Conservation (phyloP, 2,888 invertebrate species). For the Scaeva pyrastri region DNA sequence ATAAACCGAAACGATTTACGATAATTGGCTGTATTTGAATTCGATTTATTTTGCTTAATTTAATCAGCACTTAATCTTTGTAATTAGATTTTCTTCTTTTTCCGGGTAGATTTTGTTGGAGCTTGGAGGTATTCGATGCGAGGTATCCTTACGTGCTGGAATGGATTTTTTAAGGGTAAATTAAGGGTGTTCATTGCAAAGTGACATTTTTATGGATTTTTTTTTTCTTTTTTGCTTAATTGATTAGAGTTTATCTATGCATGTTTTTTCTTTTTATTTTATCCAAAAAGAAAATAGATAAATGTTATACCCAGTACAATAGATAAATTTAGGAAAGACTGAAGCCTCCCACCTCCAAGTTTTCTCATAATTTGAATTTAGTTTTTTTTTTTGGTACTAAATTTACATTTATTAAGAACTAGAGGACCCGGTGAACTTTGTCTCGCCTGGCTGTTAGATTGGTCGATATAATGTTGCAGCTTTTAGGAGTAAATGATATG, state of each 20-base stretch:
- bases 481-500: too few species aligned
- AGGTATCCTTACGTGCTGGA: background rate
- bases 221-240: background rate
- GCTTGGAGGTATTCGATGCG: background rate
- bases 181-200: background rate
- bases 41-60: slow-evolving; percentile 45
- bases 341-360: too few species aligned
- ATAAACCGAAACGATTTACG: slow-evolving; percentile 28
- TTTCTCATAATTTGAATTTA: too few species aligned
- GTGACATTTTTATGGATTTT: background rate
- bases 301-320: too few species aligned
- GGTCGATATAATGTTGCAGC: too few species aligned
- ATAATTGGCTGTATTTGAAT: slow-evolving; percentile 49
- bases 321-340: too few species aligned
- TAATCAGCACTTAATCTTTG: slow-evolving; percentile 37
- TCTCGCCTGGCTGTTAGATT: too few species aligned
- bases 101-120: slow-evolving; percentile 10
- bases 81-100: slow-evolving; percentile 29
- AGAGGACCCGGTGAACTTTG: too few species aligned
- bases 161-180: background rate
- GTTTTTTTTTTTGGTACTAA: too few species aligned
- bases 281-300: background rate
- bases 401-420: too few species aligned
- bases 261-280: too few species aligned
- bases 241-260: background rate